phyloP scores from a whole-genome alignment of 2,797 vertebrate species.

The Rhynchotus rufescens region DNA sequence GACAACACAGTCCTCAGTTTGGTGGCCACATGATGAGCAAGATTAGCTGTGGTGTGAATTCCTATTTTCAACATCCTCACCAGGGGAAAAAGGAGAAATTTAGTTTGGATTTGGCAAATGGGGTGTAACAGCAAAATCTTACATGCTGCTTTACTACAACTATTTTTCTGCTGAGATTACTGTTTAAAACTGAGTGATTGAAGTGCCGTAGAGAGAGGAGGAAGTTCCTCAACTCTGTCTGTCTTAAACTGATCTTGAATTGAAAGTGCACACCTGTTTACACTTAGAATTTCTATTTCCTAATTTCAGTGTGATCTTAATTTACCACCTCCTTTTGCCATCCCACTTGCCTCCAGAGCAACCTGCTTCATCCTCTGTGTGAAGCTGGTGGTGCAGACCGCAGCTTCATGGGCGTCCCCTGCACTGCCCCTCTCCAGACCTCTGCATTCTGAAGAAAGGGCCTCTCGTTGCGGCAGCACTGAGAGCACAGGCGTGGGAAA shows the following conservation, averaged over 20 bases:
- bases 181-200: background rate
- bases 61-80: background rate
- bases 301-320: background rate
- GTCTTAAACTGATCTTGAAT: background rate
- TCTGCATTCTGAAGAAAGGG: background rate
- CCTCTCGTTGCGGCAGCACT: background rate
- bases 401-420: background rate
- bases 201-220: background rate
- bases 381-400: background rate
- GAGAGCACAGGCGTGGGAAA: too few relatives aligned
- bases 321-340: background rate
- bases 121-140: background rate
- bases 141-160: background rate
- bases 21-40: background rate
- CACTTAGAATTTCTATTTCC: background rate
- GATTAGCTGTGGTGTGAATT: background rate
- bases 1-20: background rate
- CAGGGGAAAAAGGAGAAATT: background rate
- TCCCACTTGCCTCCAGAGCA: background rate
- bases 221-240: background rate
- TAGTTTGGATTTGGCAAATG: background rate
- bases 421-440: background rate
- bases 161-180: background rate
- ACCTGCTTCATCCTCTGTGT: background rate
- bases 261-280: background rate